Base-by-base conservation (phyloP, 2,888 invertebrate species). In the Carterocephalus palaemon region DNA sequence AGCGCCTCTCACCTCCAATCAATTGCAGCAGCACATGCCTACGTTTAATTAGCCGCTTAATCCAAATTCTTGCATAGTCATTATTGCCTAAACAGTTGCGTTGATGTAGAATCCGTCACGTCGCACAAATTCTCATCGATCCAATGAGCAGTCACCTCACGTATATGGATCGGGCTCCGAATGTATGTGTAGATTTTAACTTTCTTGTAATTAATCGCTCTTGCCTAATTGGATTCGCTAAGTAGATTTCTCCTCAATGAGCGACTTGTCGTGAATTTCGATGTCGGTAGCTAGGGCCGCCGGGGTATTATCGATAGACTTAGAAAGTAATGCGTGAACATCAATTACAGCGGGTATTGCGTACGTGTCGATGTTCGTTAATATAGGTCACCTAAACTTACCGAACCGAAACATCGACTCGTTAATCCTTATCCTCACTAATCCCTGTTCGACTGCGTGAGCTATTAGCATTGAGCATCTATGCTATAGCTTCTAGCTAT, bases 111-210 rank as follows among this genome's bases (percentile, higher is more conserved):
- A 29, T 40, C 31, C 31, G 31, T 34, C 46, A 46, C 46, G 46
- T 46, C 33, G 12, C 32, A 8, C 13, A 32, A 12, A 43, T 43
- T 43, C 43, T 28, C 43, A 43, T 43, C 29, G 16, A 10, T 26
- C 7, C 17, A 34, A 26, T 42, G 10, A 17, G 20, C 70, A 51
- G 31, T 37, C 73, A 10, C 15, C 46, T 61, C 81, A 81, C 80
- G 81, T 81, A 76, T 67, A 52, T 68, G 67, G 72, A 72, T 63
- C 69, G 67, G 50, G 55, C 46, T 28, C 45, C 47, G 67, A 62
- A 70, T 71, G 54, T 62, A 73, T 73, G 59, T 53, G 62, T 75
- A 74, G 74, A 72, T 76, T 68, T 71, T 68, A 67, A 63, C 70
- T 74, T 72, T 73, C 66, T 60, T 56, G 56, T 70, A 67, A 73